Evolutionary conservation across 2,113 vertebrate genomes (phyloP).

Genomic region (Mobula hypostoma): DNA sequence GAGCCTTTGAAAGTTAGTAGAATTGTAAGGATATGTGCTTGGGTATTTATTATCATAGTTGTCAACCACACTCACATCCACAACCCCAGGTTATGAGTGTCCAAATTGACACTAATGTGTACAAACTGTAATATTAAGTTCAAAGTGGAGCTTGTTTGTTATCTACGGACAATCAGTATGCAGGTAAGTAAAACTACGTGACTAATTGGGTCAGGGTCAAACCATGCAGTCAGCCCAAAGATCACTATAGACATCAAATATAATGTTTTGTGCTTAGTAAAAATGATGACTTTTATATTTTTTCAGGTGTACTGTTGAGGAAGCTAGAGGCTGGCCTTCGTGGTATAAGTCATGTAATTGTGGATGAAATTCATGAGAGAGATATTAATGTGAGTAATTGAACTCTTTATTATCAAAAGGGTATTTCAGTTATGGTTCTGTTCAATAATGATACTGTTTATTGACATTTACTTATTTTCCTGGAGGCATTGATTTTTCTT

Average conservation of each 20-base stretch:
- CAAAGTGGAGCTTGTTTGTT: no score
- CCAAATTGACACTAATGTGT: no score
- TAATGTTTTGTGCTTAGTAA: not conserved
- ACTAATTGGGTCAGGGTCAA: not conserved
- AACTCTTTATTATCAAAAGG: not conserved
- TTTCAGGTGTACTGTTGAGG: conserved; percentile 79
- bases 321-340: conserved; percentile 90
- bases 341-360: conserved; percentile 94
- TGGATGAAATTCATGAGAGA: conserved; percentile 95
- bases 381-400: conserved; percentile 84
- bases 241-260: not conserved
- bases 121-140: no score
- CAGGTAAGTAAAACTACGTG: not conserved
- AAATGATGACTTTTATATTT: conserved; percentile 16
- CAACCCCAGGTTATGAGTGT: no score
- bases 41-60: not conserved
- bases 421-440: not conserved
- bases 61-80: not conserved
- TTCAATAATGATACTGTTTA: not conserved
- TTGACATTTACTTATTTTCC: not conserved
- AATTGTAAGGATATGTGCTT: not conserved
- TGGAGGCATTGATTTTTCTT: not conserved
- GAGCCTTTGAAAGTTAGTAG: no score
- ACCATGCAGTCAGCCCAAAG: not conserved
- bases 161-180: no score